Evolutionary conservation across 2,888 invertebrate genomes (phyloP).

Genomic region (Oxyteleia sp.): DNA sequence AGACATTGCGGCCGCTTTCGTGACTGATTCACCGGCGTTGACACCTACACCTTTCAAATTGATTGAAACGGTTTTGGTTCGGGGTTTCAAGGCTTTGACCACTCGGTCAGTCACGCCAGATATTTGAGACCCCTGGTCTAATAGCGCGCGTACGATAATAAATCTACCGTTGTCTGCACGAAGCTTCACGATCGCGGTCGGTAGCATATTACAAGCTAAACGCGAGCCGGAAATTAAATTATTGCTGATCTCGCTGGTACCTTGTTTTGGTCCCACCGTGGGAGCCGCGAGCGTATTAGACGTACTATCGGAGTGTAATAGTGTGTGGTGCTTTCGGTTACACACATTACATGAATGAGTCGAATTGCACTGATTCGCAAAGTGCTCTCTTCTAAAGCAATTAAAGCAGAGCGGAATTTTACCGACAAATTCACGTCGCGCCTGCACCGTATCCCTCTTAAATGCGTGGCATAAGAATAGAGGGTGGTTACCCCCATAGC

Average conservation of each 20-base stretch:
- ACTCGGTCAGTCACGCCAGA: not conserved
- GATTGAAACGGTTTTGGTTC: not conserved
- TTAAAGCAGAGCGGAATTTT: slow-evolving; percentile 8
- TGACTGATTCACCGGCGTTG: not conserved
- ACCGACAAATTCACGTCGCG: not conserved
- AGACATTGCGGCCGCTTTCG: not conserved
- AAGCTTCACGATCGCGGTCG: not conserved
- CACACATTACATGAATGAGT: not conserved
- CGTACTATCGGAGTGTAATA: not conserved
- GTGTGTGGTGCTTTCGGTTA: slow-evolving; percentile 6
- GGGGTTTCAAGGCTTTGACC: not conserved
- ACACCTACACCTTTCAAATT: not conserved
- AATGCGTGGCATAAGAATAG: not conserved
- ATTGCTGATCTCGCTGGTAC: not conserved
- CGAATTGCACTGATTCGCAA: not conserved
- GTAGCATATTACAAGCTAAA: not conserved
- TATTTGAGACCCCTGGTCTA: slow-evolving; percentile 9
- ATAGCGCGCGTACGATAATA: not conserved
- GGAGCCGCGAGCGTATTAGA: not conserved
- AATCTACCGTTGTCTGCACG: not conserved
- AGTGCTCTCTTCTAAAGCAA: slow-evolving; percentile 12
- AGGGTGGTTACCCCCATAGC: slow-evolving; percentile 5
- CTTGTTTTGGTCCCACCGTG: not conserved
- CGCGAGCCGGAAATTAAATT: not conserved
- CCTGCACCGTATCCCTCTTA: not conserved